Evolutionary conservation across 2,113 vertebrate species (phyloP).

Genomic region (Rhynchomys soricoides): DNA sequence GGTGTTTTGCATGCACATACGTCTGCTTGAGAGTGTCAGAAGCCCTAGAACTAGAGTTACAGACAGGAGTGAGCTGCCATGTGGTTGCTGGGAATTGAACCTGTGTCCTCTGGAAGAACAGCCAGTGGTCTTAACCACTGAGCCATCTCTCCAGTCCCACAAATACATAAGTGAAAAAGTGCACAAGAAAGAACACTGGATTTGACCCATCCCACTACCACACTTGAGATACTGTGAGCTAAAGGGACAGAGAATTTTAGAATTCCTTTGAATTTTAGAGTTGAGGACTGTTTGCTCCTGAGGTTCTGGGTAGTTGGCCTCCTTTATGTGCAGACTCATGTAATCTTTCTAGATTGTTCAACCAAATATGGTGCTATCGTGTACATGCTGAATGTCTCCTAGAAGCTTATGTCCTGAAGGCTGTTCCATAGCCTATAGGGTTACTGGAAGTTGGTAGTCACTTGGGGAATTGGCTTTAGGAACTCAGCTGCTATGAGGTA

Average conservation of each 20-base stretch:
- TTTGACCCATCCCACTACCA: not conserved
- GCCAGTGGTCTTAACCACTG: not conserved
- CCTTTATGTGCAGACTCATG: not conserved
- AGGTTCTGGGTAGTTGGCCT: not conserved
- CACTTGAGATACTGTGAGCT: not conserved
- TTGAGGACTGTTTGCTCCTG: not conserved
- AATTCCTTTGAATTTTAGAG: not conserved
- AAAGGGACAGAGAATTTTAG: not conserved
- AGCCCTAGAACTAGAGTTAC: not conserved
- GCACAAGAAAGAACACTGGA: not conserved
- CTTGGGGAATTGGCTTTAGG: no score
- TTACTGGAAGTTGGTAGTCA: not conserved
- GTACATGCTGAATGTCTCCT: not conserved
- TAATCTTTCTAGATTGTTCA: not conserved
- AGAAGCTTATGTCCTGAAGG: not conserved
- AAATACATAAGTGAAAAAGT: not conserved
- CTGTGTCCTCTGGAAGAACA: not conserved
- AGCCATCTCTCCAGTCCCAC: not conserved
- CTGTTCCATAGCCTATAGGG: not conserved
- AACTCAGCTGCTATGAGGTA: no score
- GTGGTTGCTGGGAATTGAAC: not conserved
- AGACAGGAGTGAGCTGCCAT: not conserved
- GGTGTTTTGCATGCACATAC: not conserved
- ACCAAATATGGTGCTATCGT: not conserved
- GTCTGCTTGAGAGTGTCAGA: not conserved